A percentile compares a stretch with the other conserved stretches of the same genome.
Conservation (phyloP, 1,140 invertebrate species). For the Trichonephila clavipes region DNA sequence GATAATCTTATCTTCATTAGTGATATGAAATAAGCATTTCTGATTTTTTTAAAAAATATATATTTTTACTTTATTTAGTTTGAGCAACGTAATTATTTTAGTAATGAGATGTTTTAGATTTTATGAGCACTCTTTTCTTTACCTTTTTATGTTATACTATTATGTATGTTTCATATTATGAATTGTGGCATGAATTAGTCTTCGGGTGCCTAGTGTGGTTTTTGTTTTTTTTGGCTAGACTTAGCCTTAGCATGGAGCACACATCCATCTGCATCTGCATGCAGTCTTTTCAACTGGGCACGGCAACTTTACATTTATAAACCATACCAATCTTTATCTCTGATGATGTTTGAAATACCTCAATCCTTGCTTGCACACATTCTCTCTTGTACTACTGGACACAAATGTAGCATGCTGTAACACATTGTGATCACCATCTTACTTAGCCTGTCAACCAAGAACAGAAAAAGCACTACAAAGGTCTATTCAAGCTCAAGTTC, state of each 20-base stretch:
- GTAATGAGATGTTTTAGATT: background rate
- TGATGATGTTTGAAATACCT: conserved; percentile 62
- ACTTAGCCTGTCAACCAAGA: conserved; percentile 76
- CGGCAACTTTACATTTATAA: conserved; percentile 50
- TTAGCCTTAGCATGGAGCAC: conserved; percentile 75
- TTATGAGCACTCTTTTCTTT: conserved; percentile 38
- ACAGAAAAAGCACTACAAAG: conserved; percentile 79
- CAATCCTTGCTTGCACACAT: conserved; percentile 63
- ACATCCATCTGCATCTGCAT: conserved; percentile 73
- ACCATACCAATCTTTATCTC: conserved; percentile 59
- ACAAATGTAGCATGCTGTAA: conserved; percentile 68
- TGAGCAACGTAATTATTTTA: background rate
- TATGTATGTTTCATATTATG: conserved; percentile 78
- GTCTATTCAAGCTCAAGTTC: conserved; percentile 79
- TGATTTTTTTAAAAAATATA: background rate
- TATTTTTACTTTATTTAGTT: background rate
- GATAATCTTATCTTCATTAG: background rate
- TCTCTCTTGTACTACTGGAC: conserved; percentile 64
- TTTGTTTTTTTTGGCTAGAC: conserved; percentile 68
- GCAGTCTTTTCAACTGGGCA: conserved; percentile 67
- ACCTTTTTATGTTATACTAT: background rate
- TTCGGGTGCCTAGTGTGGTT: conserved; percentile 74
- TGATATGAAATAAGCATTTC: conserved; percentile 25
- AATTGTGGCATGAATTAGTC: conserved; percentile 71
- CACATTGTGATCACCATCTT: conserved; percentile 51